phyloP scores from a whole-genome alignment of 2,113 vertebrate genomes.

The Gorilla gorilla region DNA sequence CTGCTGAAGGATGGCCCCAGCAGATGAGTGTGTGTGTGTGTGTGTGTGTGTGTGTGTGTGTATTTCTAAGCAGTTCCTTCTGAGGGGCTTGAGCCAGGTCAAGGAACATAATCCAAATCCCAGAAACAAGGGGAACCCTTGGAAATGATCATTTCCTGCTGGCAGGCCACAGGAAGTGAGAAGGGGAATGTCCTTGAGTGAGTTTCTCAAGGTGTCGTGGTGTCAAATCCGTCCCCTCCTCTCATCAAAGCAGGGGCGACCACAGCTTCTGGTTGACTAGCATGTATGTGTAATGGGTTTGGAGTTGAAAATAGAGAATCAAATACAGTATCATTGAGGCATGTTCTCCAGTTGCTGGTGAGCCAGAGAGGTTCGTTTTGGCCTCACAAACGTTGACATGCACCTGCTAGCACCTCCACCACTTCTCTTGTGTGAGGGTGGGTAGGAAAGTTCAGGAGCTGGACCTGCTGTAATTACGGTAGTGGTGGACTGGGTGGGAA shows the following conservation, averaged over 20 bases:
- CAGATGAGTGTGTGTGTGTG: background rate
- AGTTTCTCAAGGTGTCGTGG: fast-evolving
- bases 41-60: background rate
- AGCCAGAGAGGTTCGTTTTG: fast-evolving
- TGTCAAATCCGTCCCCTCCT: background rate
- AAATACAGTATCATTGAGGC: fast-evolving
- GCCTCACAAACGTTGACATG: background rate
- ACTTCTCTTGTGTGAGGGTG: fast-evolving
- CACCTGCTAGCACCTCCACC: too few species aligned
- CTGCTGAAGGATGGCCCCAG: background rate
- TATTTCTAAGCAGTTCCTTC: background rate
- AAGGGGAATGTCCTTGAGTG: fast-evolving
- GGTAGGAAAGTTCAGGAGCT: background rate
- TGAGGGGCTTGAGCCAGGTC: fast-evolving
- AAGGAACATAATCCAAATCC: fast-evolving
- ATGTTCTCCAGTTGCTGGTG: background rate
- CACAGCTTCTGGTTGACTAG: background rate
- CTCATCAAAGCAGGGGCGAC: background rate
- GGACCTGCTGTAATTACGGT: background rate
- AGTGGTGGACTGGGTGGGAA: fast-evolving
- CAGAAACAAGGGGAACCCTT: fast-evolving
- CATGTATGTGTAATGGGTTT: fast-evolving
- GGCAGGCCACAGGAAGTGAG: fast-evolving
- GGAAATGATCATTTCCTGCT: too few species aligned
- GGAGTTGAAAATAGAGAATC: background rate